Conservation (phyloP, 2,113 vertebrate species). For the Anoplopoma fimbria region DNA sequence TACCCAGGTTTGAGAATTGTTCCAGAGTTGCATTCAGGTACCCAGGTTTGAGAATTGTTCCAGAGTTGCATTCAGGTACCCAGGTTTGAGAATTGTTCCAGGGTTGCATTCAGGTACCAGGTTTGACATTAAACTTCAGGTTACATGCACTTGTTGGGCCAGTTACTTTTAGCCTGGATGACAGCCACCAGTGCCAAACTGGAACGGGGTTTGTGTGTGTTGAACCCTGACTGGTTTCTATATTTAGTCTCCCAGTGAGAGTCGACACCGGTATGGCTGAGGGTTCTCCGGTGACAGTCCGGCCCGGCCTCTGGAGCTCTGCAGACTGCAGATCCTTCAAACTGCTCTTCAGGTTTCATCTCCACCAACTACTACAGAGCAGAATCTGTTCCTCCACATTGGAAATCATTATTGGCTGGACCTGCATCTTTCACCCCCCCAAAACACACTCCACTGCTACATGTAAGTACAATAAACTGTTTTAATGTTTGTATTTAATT, state of each 20-base stretch:
- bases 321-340: constrained; percentile 49
- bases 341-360: constrained; percentile 47
- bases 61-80: not conserved
- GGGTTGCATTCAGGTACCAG: not conserved
- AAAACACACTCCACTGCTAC: not conserved
- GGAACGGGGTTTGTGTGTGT: constrained; percentile 14
- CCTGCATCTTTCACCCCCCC: not conserved
- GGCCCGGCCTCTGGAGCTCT: constrained; percentile 46
- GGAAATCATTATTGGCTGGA: not conserved
- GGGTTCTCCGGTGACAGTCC: constrained; percentile 67
- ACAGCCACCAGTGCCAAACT: constrained; percentile 30
- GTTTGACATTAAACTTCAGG: constrained; percentile 13
- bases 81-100: no score
- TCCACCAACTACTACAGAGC: constrained; percentile 13
- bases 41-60: no score
- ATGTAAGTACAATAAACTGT: constrained; percentile 54
- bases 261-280: constrained; percentile 41
- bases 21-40: not conserved
- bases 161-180: constrained; percentile 36
- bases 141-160: not conserved
- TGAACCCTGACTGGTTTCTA: constrained; percentile 58
- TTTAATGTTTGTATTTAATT: not conserved
- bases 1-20: not conserved
- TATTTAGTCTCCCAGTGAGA: constrained; percentile 60
- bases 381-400: not conserved